These are phyloP conservation scores for Phalanger gymnotis DNA, from an alignment of 2,797 vertebrate genomes.

Conservation along the genomic window DNA sequence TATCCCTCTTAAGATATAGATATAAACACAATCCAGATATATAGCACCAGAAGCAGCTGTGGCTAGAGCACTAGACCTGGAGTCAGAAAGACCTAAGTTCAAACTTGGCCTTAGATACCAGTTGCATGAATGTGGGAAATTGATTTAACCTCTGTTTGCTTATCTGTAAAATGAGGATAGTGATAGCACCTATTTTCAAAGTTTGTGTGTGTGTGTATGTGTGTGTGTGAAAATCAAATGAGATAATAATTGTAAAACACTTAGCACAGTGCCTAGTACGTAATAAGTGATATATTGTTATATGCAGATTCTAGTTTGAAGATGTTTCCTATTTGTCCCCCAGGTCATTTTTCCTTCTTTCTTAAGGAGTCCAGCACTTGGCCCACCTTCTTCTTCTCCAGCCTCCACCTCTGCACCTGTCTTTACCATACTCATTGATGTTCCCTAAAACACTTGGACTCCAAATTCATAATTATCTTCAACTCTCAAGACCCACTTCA, in stretches of 20 bases:
- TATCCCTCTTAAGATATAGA: background rate
- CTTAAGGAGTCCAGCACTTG: background rate
- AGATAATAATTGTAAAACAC: background rate
- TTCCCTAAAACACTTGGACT: background rate
- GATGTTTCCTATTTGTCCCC: background rate
- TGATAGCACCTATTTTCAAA: no score
- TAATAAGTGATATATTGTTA: background rate
- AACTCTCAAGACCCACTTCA: background rate
- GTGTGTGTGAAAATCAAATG: background rate
- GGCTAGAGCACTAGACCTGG: background rate
- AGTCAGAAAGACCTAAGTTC: background rate
- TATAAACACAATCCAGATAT: background rate
- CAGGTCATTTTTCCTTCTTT: background rate
- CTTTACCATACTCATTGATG: background rate
- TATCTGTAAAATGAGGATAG: background rate
- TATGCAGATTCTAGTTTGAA: background rate
- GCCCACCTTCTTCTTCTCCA: background rate
- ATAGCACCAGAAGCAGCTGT: background rate
- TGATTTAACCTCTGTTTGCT: background rate
- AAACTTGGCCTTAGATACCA: background rate
- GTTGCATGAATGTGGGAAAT: background rate
- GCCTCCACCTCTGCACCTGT: background rate
- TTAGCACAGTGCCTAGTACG: background rate
- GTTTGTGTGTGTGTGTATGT: background rate
- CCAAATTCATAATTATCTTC: background rate